phyloP scores from a whole-genome alignment of 1,140 invertebrate species.

The Eumeta japonica region DNA sequence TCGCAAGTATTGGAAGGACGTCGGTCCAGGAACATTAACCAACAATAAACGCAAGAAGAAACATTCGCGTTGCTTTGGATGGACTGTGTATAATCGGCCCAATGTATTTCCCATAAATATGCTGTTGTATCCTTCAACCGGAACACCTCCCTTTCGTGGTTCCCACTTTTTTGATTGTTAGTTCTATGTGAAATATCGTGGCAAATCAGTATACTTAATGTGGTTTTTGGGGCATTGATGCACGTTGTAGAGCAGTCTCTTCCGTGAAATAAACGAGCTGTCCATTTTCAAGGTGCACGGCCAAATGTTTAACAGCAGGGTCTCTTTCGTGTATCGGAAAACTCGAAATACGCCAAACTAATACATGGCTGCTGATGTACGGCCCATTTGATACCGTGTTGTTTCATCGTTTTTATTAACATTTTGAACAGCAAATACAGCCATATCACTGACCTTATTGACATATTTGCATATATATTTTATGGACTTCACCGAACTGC shows the following conservation, averaged over 20 bases:
- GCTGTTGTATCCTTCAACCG: conserved; percentile 19
- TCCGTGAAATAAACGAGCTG: conserved; percentile 41
- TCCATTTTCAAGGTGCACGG: too few relatives aligned
- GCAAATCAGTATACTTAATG: conserved; percentile 39
- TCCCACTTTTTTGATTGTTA: conserved; percentile 19
- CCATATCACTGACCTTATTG: too few relatives aligned
- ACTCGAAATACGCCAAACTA: conserved; percentile 42
- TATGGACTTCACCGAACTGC: too few relatives aligned
- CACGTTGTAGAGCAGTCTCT: conserved; percentile 20
- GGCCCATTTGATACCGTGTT: conserved; percentile 25
- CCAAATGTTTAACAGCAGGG: conserved; percentile 43
- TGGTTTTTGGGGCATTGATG: conserved; percentile 36
- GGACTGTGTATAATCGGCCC: conserved; percentile 30
- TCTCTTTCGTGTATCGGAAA: too few relatives aligned
- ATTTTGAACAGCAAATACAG: conserved; percentile 24
- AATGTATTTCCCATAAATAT: conserved; percentile 19
- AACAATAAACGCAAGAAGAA: too few relatives aligned
- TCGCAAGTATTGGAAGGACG: too few relatives aligned
- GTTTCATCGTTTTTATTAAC: conserved; percentile 22
- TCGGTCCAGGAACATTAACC: too few relatives aligned
- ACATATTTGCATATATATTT: too few relatives aligned
- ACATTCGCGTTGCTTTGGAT: too few relatives aligned
- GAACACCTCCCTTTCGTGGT: conserved; percentile 24
- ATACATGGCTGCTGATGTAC: conserved; percentile 48
- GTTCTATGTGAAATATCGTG: conserved; percentile 31